A percentile compares a stretch with the other conserved stretches of the same genome.
phyloP scores from a whole-genome alignment of 2,888 invertebrate genomes.

The Drosophila ezoana region DNA sequence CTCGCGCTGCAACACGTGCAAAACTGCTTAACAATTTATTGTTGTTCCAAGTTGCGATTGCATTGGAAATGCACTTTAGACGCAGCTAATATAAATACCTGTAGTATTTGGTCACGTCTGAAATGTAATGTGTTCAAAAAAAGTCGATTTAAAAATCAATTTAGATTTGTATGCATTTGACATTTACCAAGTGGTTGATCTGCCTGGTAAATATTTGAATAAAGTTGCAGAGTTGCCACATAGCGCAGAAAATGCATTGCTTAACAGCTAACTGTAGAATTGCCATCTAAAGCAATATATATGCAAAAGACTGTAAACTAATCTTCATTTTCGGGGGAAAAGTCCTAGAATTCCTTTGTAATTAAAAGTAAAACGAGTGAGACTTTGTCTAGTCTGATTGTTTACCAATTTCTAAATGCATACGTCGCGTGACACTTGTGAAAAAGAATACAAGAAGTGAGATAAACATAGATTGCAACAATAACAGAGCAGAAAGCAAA shows the following conservation, averaged over 20 bases:
- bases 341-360: no score
- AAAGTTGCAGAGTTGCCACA: no score
- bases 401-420: slow-evolving; percentile 1
- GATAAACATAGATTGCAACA: slow-evolving; percentile 24
- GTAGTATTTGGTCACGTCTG: slow-evolving; percentile 44
- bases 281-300: no score
- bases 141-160: neutral
- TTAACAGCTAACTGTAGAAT: neutral
- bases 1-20: slow-evolving; percentile 51
- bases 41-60: slow-evolving; percentile 6
- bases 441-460: neutral
- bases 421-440: neutral
- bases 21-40: slow-evolving; percentile 36
- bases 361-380: neutral
- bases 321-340: no score
- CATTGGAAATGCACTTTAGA: slow-evolving; percentile 12
- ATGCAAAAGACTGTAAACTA: no score
- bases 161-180: no score
- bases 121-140: neutral
- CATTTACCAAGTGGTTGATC: no score
- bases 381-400: neutral
- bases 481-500: slow-evolving; percentile 9
- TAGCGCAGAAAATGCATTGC: neutral
- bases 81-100: neutral
- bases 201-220: no score